These are phyloP conservation scores for Sclerurus mexicanus DNA, from an alignment of 2,113 vertebrate genomes.

Conservation along the genomic window DNA sequence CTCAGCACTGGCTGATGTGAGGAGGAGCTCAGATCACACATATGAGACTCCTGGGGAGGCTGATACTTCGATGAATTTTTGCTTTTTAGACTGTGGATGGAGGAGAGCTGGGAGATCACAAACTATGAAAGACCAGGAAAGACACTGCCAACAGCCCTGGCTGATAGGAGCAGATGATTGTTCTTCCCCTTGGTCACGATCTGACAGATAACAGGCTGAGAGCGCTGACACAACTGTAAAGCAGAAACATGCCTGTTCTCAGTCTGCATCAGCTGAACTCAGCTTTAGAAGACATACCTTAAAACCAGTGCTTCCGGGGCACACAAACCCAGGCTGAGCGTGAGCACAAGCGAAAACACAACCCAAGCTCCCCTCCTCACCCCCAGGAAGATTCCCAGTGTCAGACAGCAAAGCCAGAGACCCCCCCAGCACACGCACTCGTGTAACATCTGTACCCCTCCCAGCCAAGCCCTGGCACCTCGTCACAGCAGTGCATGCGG, in stretches of 20 bases:
- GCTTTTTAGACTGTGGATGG: not conserved
- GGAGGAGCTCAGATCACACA: not conserved
- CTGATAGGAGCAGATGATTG: not conserved
- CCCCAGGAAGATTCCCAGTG: rapidly evolving
- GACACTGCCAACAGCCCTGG: not conserved
- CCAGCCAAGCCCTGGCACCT: slow-evolving; percentile 70
- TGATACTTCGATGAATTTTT: not conserved
- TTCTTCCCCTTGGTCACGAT: not conserved
- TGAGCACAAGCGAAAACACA: rapidly evolving
- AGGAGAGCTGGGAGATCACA: not conserved
- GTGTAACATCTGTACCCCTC: rapidly evolving
- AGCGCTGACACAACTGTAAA: not conserved
- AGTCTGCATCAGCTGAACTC: not conserved
- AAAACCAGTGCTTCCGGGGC: not conserved
- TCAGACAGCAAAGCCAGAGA: not conserved
- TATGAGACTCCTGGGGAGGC: not conserved
- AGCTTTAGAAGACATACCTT: not conserved
- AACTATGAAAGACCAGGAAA: not conserved
- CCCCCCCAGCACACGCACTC: not conserved
- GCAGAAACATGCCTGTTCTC: not conserved
- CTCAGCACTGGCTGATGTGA: not conserved
- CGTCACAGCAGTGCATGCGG: slow-evolving; percentile 98
- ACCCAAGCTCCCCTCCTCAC: not conserved
- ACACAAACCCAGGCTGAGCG: not conserved
- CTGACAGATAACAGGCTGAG: not conserved